Conservation (phyloP, 2,797 vertebrate species). For the Tokudaia muenninki region DNA sequence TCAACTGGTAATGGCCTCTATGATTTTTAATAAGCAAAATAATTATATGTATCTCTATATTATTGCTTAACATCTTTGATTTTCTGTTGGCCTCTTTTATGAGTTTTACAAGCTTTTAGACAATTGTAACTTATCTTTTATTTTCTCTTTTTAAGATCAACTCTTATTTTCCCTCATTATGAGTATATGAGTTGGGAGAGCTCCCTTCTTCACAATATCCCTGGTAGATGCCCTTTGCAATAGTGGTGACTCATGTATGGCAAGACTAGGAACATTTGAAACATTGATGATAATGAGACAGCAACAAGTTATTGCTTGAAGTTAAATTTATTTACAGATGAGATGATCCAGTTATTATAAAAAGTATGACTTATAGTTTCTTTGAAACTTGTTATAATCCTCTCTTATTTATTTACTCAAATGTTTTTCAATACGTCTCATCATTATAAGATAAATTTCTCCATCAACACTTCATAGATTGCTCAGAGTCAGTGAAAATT, state of each 20-base stretch:
- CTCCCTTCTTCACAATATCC: conserved; percentile 54
- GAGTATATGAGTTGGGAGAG: conserved; percentile 62
- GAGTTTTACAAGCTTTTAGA: not conserved
- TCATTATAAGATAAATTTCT: conserved; percentile 56
- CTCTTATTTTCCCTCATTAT: conserved; percentile 48
- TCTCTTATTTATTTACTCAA: conserved; percentile 58
- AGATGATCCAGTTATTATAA: conserved; percentile 72
- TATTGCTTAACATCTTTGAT: conserved; percentile 40
- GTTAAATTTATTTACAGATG: conserved; percentile 76
- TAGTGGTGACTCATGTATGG: conserved; percentile 76
- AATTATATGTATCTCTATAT: not conserved
- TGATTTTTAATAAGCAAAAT: conserved; percentile 41
- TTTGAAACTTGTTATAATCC: conserved; percentile 78
- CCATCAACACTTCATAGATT: conserved; percentile 45
- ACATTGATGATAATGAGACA: conserved; percentile 76
- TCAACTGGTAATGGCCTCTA: not conserved
- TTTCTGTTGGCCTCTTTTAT: conserved; percentile 8
- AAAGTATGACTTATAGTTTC: conserved; percentile 76
- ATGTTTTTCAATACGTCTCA: conserved; percentile 30
- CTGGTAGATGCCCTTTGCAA: conserved; percentile 56
- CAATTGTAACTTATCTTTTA: conserved; percentile 53
- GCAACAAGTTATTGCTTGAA: conserved; percentile 75
- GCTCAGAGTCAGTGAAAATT: conserved; percentile 20
- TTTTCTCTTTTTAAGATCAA: conserved; percentile 72
- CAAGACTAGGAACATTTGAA: conserved; percentile 66